phyloP scores from a whole-genome alignment of 2,797 vertebrate species.

The Vipera latastei region DNA sequence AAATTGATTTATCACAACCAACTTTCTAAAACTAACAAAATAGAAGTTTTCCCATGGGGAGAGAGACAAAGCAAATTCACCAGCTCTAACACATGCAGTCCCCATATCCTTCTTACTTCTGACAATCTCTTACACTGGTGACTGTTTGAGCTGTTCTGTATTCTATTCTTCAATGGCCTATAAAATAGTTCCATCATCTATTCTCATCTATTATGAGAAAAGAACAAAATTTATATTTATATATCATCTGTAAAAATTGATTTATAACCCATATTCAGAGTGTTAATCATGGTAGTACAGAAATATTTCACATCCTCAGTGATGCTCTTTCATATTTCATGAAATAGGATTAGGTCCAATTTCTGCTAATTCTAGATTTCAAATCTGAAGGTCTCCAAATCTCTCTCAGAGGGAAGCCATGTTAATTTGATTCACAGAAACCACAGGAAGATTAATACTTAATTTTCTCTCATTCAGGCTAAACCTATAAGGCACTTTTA shows the following conservation, averaged over 20 bases:
- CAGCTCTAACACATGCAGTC: conserved; percentile 51
- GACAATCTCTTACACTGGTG: background rate
- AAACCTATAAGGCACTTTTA: background rate
- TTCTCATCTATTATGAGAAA: background rate
- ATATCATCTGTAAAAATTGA: background rate
- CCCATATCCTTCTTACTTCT: background rate
- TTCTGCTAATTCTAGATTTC: background rate
- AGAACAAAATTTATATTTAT: background rate
- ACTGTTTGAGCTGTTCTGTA: background rate
- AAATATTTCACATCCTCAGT: background rate
- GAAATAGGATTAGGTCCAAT: background rate
- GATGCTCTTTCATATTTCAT: background rate
- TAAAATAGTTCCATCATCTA: background rate
- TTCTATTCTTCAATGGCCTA: background rate
- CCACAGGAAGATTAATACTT: background rate
- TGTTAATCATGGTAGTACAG: background rate
- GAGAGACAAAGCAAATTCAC: conserved; percentile 56
- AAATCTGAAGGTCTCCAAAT: background rate
- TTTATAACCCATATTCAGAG: background rate
- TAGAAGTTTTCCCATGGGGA: conserved; percentile 58
- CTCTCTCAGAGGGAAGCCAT: background rate
- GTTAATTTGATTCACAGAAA: background rate
- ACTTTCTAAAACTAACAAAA: conserved; percentile 57
- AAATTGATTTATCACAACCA: conserved; percentile 66
- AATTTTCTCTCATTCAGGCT: background rate